Percentiles rank a stretch among this genome's conserved stretches.
Conservation (phyloP, 2,113 vertebrate species). For the Mystacornis crossleyi region DNA sequence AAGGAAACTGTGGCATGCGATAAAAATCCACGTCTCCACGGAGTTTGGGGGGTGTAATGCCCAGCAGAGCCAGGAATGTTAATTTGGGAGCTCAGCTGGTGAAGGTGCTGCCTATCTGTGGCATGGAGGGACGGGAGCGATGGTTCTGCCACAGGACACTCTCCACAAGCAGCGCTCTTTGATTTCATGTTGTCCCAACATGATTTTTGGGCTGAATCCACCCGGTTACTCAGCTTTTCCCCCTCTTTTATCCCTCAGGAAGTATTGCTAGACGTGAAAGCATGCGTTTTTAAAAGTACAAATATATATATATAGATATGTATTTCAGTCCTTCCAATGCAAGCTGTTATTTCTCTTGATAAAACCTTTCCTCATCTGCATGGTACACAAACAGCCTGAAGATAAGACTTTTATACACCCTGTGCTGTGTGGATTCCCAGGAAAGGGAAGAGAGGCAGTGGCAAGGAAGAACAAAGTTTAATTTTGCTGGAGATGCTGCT, state of each 20-base stretch:
- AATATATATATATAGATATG: background rate
- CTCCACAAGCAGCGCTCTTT: background rate
- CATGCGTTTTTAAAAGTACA: background rate
- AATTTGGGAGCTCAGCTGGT: background rate
- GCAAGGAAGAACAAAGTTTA: background rate
- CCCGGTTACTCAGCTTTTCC: too few species aligned
- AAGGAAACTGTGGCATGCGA: background rate
- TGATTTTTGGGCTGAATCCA: background rate
- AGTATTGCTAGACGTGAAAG: background rate
- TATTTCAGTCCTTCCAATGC: background rate
- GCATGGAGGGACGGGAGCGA: rapidly evolving
- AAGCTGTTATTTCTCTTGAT: background rate
- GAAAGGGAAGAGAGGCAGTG: background rate
- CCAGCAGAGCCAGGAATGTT: background rate
- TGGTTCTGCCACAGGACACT: background rate
- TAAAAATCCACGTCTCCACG: background rate
- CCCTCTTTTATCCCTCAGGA: background rate
- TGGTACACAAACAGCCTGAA: background rate
- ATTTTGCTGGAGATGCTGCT: background rate
- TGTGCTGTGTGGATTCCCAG: background rate
- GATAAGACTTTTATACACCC: background rate
- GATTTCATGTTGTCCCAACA: background rate
- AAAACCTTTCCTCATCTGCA: background rate
- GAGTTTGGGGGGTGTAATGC: background rate
- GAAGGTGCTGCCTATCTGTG: rapidly evolving